phyloP scores from a whole-genome alignment of 2,888 invertebrate genomes.

The Cantharis nigra region DNA sequence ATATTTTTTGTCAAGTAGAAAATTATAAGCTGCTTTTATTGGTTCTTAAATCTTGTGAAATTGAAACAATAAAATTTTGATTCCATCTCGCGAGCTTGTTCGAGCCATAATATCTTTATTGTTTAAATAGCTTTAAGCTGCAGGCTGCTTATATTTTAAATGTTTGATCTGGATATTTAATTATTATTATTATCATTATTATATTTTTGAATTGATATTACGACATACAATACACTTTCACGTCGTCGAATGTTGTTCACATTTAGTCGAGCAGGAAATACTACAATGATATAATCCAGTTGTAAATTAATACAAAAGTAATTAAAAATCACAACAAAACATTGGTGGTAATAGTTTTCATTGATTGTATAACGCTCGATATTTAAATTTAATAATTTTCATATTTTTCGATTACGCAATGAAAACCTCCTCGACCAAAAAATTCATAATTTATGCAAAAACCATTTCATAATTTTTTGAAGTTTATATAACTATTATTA shows the following conservation, averaged over 20 bases:
- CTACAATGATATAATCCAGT: constrained; percentile 14
- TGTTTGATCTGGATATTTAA: neutral
- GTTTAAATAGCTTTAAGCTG: neutral
- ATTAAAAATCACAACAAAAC: constrained; percentile 3
- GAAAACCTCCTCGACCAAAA: neutral
- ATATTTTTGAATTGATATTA: constrained; percentile 17
- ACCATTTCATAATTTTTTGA: neutral
- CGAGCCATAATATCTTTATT: neutral
- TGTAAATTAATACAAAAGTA: constrained; percentile 19
- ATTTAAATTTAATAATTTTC: neutral
- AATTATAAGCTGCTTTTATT: neutral
- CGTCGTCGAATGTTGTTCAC: constrained; percentile 17
- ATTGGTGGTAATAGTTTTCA: neutral
- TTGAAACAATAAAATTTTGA: neutral
- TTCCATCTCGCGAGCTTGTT: neutral
- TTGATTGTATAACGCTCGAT: neutral
- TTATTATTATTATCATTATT: neutral
- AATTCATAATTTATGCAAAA: neutral
- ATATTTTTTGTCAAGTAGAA: neutral
- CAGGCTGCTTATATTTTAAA: neutral
- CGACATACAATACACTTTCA: constrained; percentile 20
- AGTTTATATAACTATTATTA: neutral
- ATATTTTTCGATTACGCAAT: neutral
- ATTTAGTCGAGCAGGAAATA: constrained; percentile 26
- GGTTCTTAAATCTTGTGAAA: neutral